phyloP scores from a whole-genome alignment of 2,888 invertebrate species.

The Caenorhabditis uteleia region DNA sequence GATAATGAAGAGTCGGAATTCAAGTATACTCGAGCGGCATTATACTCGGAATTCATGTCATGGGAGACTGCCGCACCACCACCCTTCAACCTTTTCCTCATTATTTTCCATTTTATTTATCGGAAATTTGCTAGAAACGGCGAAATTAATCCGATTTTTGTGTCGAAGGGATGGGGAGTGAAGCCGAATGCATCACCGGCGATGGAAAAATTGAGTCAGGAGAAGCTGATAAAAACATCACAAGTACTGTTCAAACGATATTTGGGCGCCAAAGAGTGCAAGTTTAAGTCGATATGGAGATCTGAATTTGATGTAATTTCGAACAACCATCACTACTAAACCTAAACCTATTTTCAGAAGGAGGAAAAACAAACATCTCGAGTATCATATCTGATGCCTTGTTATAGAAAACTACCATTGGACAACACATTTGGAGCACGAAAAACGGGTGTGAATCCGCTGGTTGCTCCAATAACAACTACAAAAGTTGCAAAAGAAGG shows the following conservation, averaged over 20 bases:
- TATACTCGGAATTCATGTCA: conserved; percentile 56
- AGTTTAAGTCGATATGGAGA: conserved; percentile 36
- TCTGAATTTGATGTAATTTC: conserved; percentile 32
- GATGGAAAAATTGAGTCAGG: not conserved
- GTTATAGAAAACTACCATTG: conserved; percentile 4
- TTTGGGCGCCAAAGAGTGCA: conserved; percentile 26
- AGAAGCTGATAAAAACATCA: conserved; percentile 4
- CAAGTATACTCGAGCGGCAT: conserved; percentile 58
- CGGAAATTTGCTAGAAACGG: too few relatives aligned
- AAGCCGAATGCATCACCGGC: too few relatives aligned
- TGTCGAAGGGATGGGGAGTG: too few relatives aligned
- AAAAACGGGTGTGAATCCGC: too few relatives aligned
- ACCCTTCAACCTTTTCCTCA: conserved; percentile 52
- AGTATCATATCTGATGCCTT: conserved; percentile 5
- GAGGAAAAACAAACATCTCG: conserved; percentile 3
- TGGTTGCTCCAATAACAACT: too few relatives aligned
- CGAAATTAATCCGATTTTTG: too few relatives aligned
- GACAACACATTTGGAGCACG: conserved; percentile 22
- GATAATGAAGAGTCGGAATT: conserved; percentile 64
- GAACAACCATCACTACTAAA: not conserved
- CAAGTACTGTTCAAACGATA: conserved; percentile 26
- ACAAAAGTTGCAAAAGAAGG: too few relatives aligned
- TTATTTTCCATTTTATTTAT: conserved; percentile 13
- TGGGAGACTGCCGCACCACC: conserved; percentile 56
- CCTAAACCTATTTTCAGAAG: conserved; percentile 8